Evolutionary conservation across 2,113 vertebrate genomes (phyloP), one percentile per base, ranked within the genome.

Genomic region (Upupa epops): DNA sequence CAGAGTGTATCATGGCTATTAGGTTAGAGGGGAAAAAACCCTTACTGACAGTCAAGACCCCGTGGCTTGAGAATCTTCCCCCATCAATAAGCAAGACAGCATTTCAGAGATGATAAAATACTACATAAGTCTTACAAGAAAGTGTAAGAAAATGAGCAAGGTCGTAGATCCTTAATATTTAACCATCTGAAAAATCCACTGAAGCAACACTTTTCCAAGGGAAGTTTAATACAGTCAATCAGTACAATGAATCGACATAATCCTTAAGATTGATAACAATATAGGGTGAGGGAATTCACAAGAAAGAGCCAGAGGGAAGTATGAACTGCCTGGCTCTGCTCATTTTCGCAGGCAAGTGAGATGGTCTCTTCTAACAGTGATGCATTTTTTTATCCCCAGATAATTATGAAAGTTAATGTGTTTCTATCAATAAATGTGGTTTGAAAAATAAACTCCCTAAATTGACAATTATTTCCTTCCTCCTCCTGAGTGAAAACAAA

Each of bases 41-140:
- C 8, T 29, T 18, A 45, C 5, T 22, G 15, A 34, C n/a, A 68
- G 20, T 11, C 51, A 74, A 36, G 49, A 54, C 8, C 17, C n/a
- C 46, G 22, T 17, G 29, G 28, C 12, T 54, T 54, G 15, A 89
- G 58, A 82, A 84, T 45, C 20, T 64, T 58, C 20, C 25, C 9
- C 10, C 40, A 69, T 58, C 54, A 49, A 56, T n/a, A 90, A 75
- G n/a, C 31, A 64, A 75, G 9, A 76, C 34, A 76, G 10, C 11
- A 78, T 60, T 92, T 95, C 55, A 84, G 66, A 79, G 25, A 60
- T 58, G 8, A 79, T 64, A 89, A 86, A 92, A 84, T n/a, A 56
- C 13, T 28, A 42, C 31, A 56, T 58, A 84, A 71, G 68, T 88
- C 65, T 81, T 83, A 60, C 61, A 66, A 48, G 52, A 81, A 94